These are phyloP conservation scores for Sphaerophoria rueppellii DNA, from an alignment of 2,888 invertebrate genomes.

Conservation along the genomic window DNA sequence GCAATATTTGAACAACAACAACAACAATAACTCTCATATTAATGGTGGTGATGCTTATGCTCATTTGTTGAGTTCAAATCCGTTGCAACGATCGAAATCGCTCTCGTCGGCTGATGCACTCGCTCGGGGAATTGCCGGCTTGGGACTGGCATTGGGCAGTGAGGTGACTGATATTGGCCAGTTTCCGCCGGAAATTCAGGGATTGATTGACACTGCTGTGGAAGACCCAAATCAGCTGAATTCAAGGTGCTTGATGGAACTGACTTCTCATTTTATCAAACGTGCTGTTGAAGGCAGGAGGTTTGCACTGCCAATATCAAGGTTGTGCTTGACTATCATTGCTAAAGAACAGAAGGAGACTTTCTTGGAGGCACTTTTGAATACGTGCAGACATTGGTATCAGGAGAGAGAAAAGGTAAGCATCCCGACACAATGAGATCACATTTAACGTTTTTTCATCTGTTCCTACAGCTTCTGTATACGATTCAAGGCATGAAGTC, in stretches of 20 bases:
- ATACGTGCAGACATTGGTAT: constrained; percentile 95
- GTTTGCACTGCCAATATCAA: constrained; percentile 92
- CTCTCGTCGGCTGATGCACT: constrained; percentile 89
- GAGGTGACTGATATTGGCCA: constrained; percentile 90
- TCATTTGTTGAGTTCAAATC: constrained; percentile 76
- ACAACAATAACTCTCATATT: constrained; percentile 74
- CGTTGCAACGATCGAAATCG: constrained; percentile 91
- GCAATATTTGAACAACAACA: constrained; percentile 50
- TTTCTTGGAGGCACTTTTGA: constrained; percentile 93
- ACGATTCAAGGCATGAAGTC: constrained; percentile 83
- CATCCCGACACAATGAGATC: not conserved
- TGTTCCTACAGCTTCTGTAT: constrained; percentile 78
- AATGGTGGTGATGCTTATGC: constrained; percentile 78
- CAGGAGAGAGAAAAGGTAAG: constrained; percentile 89
- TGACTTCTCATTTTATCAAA: constrained; percentile 91
- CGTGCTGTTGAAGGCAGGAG: constrained; percentile 89
- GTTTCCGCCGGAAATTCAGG: constrained; percentile 89
- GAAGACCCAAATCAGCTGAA: constrained; percentile 92
- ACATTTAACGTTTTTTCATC: not conserved
- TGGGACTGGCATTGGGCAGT: constrained; percentile 85
- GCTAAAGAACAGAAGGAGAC: constrained; percentile 94
- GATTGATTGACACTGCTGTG: constrained; percentile 88
- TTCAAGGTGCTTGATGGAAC: constrained; percentile 90
- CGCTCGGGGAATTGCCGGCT: constrained; percentile 86
- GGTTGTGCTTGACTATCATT: constrained; percentile 92